Percentiles rank a stretch among this genome's conserved stretches.
Conservation (phyloP, 2,113 vertebrate species). For the Sebastes fasciatus region DNA sequence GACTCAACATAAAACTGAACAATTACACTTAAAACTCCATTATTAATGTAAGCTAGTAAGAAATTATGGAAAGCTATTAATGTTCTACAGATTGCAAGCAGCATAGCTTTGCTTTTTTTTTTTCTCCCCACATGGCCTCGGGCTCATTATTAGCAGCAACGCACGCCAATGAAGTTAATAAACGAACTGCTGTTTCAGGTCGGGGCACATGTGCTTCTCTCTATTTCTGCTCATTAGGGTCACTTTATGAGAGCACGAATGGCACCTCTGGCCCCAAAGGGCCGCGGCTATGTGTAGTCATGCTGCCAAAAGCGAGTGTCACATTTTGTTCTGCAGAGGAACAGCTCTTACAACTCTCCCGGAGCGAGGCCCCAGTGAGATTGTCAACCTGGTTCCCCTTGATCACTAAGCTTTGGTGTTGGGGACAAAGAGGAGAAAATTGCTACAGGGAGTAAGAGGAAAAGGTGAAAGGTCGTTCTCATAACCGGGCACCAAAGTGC, state of each 20-base stretch:
- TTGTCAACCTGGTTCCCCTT: slow-evolving; percentile 60
- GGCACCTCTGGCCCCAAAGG: slow-evolving; percentile 71
- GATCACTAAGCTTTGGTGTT: slow-evolving; percentile 64
- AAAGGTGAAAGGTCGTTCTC: slow-evolving; percentile 75
- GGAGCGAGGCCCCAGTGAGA: slow-evolving; percentile 42
- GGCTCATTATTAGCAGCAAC: slow-evolving; percentile 74
- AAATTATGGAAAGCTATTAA: slow-evolving; percentile 73
- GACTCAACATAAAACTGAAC: slow-evolving; percentile 54
- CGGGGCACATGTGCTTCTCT: slow-evolving; percentile 73
- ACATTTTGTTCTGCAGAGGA: slow-evolving; percentile 69
- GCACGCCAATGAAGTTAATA: slow-evolving; percentile 68
- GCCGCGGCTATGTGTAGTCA: slow-evolving; percentile 53
- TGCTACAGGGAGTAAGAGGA: slow-evolving; percentile 66
- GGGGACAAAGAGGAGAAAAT: slow-evolving; percentile 61
- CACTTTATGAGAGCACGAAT: slow-evolving; percentile 76
- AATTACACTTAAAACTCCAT: slow-evolving; percentile 51
- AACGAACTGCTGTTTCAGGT: slow-evolving; percentile 68
- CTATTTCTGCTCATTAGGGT: slow-evolving; percentile 78
- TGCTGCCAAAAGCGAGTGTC: slow-evolving; percentile 65
- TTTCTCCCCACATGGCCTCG: slow-evolving; percentile 36
- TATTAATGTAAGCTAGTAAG: slow-evolving; percentile 58
- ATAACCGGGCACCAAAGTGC: slow-evolving; percentile 61
- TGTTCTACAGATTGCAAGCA: slow-evolving; percentile 62
- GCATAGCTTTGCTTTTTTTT: slow-evolving; percentile 40
- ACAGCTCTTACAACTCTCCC: slow-evolving; percentile 50